Evolutionary conservation across 2,888 invertebrate genomes (phyloP), one percentile per base, ranked within the genome.

Genomic region (Temnothorax unifasciatus): DNA sequence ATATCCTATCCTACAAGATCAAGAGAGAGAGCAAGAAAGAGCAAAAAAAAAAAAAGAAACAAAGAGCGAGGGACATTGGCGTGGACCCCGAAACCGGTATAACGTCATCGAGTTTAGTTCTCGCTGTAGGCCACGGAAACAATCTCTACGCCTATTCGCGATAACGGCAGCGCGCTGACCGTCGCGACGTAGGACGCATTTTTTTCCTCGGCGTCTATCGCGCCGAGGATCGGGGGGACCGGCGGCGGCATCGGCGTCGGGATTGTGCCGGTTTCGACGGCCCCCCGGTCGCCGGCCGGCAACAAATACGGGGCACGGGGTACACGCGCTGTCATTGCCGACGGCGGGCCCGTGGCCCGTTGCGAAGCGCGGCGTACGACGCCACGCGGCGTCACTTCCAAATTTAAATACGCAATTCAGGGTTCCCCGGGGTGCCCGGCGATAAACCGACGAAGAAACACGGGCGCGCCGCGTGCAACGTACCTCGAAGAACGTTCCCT

Each of bases 371-470:
- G 21, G 11, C 47, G 44, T 74, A 29, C 29, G 29, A 29, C 29
- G 29, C 29, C 29, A 29, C 29, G 29, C 29, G 29, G 87, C 82
- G 82, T 89, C 86, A 82, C 85, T 86, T 91, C 89, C 86, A 90
- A 91, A 91, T 91, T 91, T 90, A 91, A 91, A 91, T 90, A 86
- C 81, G 77, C 84, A 81, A 64, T 81, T 61, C 82, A 85, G 84
- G 83, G 82, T 82, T 13, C 38, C 38, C 47, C 73, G 57, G 68
- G 29, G 18, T 47, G 38, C 25, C 59, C 59, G 47, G 29, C 44
- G 2, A 34, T n/a, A 69, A 34, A 34, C 6, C 18, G 13, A 44
- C 15, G 52, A 15, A 13, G 29, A 15, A 21, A 3, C 25, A 11
- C 44, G 44, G 8, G 25, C 25, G 18, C 9, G 34, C 54, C 11